Evolutionary conservation across 2,797 vertebrate species (phyloP).

Genomic region (Alectoris magna): DNA sequence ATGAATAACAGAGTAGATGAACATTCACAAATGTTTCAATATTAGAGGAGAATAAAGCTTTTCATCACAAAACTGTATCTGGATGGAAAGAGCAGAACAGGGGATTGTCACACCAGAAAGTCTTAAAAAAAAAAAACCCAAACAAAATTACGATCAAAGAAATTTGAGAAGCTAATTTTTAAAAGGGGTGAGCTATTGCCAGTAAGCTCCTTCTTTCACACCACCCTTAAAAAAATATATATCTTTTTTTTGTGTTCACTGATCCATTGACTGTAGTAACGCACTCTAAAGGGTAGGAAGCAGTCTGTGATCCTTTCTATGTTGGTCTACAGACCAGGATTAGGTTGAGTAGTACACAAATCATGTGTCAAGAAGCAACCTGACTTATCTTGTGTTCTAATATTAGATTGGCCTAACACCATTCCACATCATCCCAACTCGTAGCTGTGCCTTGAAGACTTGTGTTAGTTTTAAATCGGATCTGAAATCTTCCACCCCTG

Average conservation of each 20-base stretch:
- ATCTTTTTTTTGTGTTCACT: not conserved
- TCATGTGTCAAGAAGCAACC: not conserved
- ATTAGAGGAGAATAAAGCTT: conserved; percentile 23
- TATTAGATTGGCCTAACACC: not conserved
- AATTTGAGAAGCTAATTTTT: not conserved
- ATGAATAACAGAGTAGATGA: conserved; percentile 1
- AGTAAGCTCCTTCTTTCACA: not conserved
- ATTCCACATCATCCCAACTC: not conserved
- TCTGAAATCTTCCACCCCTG: not conserved
- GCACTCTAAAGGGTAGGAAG: not conserved
- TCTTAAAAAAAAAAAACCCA: conserved; percentile 17
- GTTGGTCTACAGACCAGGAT: not conserved
- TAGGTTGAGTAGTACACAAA: not conserved
- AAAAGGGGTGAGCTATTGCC: not conserved
- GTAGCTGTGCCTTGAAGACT: not conserved
- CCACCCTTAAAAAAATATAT: no score
- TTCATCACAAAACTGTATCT: not conserved
- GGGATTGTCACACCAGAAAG: not conserved
- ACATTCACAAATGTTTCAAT: not conserved
- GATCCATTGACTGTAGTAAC: not conserved
- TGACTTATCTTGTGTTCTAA: not conserved
- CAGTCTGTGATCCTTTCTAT: not conserved
- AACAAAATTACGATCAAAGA: conserved; percentile 40
- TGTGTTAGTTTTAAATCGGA: not conserved
- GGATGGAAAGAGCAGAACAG: not conserved